Percentiles rank a stretch among this genome's conserved stretches.
phyloP scores from a whole-genome alignment of 1,140 invertebrate genomes.

The Oryzaephilus surinamensis region DNA sequence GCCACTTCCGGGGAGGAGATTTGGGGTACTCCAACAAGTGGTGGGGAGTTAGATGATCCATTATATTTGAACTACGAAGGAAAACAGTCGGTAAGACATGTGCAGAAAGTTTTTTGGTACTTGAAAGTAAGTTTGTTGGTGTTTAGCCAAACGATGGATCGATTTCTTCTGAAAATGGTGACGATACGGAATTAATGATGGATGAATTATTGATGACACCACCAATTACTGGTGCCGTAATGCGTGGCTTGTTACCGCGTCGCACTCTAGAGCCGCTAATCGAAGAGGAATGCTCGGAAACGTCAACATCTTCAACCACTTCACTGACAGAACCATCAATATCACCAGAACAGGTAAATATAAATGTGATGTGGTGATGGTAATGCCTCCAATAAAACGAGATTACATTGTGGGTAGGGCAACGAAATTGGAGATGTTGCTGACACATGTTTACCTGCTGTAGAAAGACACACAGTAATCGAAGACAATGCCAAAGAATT shows the following conservation, averaged over 20 bases:
- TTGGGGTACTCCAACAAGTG: slow-evolving; percentile 76
- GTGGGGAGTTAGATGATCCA: slow-evolving; percentile 62
- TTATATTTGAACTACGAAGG: slow-evolving; percentile 52
- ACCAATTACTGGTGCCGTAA: slow-evolving; percentile 51
- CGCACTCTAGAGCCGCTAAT: slow-evolving; percentile 55
- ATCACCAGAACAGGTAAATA: slow-evolving; percentile 47
- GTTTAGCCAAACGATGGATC: slow-evolving; percentile 36
- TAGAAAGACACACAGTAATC: slow-evolving; percentile 26
- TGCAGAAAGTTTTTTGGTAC: too few species aligned
- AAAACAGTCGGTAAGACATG: slow-evolving; percentile 46
- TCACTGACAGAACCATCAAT: slow-evolving; percentile 39
- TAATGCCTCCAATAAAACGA: slow-evolving; percentile 5
- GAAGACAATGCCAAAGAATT: slow-evolving; percentile 7
- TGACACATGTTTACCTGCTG: slow-evolving; percentile 49
- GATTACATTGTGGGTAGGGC: slow-evolving; percentile 49
- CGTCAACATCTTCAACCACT: slow-evolving; percentile 30
- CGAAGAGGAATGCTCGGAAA: slow-evolving; percentile 53
- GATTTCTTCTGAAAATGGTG: slow-evolving; percentile 51
- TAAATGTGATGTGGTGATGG: neutral
- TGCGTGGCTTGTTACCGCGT: slow-evolving; percentile 52
- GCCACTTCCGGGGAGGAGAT: slow-evolving; percentile 72
- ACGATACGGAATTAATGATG: slow-evolving; percentile 61
- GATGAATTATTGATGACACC: slow-evolving; percentile 59
- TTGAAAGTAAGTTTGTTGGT: slow-evolving; percentile 3
- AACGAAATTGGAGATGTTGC: slow-evolving; percentile 48